Conservation (phyloP, 2,113 vertebrate genomes). For the Toxotes jaculatrix region DNA sequence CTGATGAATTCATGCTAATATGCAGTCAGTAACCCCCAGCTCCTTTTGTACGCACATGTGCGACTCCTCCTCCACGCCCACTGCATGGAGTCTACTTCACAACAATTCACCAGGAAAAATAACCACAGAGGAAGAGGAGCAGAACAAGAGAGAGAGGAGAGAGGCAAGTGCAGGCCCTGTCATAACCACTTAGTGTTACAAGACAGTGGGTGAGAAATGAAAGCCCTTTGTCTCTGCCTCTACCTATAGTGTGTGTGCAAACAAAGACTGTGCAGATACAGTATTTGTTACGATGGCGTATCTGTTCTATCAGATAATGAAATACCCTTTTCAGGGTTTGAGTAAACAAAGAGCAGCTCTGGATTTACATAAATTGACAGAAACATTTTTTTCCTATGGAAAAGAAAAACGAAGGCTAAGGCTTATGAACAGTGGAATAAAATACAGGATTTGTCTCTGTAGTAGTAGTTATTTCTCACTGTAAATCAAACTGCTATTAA, state of each 20-base stretch:
- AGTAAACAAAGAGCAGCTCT: constrained; percentile 54
- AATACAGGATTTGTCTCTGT: constrained; percentile 9
- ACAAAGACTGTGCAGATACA: constrained; percentile 63
- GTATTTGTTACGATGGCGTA: constrained; percentile 12
- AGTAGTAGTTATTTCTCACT: constrained; percentile 1
- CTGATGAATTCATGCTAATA: constrained; percentile 82
- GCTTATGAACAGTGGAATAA: constrained; percentile 37
- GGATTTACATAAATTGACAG: constrained; percentile 60
- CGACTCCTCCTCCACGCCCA: constrained; percentile 50
- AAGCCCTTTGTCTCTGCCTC: constrained; percentile 78
- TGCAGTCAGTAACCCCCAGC: constrained; percentile 56
- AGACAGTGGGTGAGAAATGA: constrained; percentile 71
- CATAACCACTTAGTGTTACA: constrained; percentile 73
- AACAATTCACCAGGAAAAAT: constrained; percentile 49
- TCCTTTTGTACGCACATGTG: constrained; percentile 64
- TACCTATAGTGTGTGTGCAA: constrained; percentile 54
- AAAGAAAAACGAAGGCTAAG: background rate
- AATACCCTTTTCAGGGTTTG: constrained; percentile 30
- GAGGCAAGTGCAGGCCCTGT: constrained; percentile 64
- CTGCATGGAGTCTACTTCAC: constrained; percentile 25
- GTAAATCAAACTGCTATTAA: constrained; percentile 25
- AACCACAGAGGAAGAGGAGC: constrained; percentile 52
- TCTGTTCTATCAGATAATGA: constrained; percentile 62
- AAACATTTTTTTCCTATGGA: background rate
- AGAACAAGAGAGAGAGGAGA: constrained; percentile 33